Conservation (phyloP, 2,113 vertebrate species). For the Aleadryas rufinucha region DNA sequence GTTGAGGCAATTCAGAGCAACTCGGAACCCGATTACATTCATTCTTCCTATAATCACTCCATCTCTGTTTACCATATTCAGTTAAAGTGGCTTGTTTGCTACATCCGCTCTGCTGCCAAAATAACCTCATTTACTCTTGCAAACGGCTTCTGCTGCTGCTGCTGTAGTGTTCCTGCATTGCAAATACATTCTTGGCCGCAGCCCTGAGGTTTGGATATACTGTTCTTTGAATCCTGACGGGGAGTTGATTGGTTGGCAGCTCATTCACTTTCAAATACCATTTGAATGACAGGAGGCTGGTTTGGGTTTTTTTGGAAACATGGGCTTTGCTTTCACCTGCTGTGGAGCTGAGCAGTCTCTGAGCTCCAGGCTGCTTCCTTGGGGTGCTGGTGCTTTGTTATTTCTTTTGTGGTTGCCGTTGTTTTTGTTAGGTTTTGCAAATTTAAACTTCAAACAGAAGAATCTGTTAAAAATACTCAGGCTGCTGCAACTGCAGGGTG, state of each 20-base stretch:
- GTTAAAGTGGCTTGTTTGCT: constrained; percentile 83
- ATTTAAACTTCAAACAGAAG: not conserved
- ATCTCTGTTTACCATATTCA: constrained; percentile 84
- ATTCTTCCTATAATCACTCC: constrained; percentile 79
- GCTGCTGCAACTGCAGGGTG: not conserved
- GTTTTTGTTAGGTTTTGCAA: not conserved
- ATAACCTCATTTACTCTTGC: constrained; percentile 75
- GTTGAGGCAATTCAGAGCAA: constrained; percentile 77
- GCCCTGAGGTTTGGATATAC: constrained; percentile 39
- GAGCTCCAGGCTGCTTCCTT: not conserved
- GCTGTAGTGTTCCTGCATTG: not conserved
- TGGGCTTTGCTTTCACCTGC: constrained; percentile 30
- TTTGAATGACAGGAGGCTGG: constrained; percentile 11
- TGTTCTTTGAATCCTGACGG: constrained; percentile 37
- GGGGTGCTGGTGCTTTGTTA: not conserved
- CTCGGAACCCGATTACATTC: constrained; percentile 76
- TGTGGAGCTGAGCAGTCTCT: not conserved
- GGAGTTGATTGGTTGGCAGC: constrained; percentile 39
- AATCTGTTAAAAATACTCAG: not conserved
- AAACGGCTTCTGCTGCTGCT: constrained; percentile 48
- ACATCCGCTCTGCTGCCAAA: constrained; percentile 76
- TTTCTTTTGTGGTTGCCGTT: not conserved
- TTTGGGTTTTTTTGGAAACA: not conserved
- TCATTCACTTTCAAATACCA: constrained; percentile 43
- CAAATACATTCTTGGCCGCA: constrained; percentile 26